A percentile compares a stretch with the other conserved stretches of the same genome.
Evolutionary conservation across 64 coral and sea anemone genomes (phyloP).

Genomic region (Actinia tenebrosa): DNA sequence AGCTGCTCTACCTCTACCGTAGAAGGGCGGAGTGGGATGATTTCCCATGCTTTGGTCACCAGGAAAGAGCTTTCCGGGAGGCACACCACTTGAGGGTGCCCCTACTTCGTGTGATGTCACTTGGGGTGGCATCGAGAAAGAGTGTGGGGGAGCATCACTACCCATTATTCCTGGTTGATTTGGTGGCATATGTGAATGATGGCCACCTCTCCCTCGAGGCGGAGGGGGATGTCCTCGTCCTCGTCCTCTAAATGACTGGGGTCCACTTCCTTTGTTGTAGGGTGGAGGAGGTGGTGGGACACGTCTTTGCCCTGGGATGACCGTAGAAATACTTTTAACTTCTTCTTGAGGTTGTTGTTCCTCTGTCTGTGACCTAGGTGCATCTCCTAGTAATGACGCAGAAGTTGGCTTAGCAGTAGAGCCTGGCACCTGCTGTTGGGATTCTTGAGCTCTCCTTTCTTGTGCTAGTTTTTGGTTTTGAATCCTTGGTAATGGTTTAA

Average conservation of each 20-base stretch:
- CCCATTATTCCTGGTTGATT: background rate
- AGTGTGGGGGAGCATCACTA: background rate
- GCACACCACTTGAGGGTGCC: background rate
- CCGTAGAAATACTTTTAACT: background rate
- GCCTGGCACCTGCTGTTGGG: background rate
- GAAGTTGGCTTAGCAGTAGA: background rate
- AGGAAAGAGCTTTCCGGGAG: background rate
- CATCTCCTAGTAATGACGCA: background rate
- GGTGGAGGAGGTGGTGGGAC: conserved; percentile 8
- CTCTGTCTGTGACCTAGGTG: background rate
- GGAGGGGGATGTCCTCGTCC: background rate
- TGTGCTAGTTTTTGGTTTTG: background rate
- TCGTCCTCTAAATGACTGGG: background rate
- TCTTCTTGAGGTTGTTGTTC: background rate
- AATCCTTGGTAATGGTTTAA: background rate
- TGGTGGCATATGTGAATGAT: background rate
- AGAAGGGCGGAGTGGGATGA: background rate
- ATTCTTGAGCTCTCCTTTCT: background rate
- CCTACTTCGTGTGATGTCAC: background rate
- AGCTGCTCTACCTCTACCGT: background rate
- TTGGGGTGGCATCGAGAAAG: background rate
- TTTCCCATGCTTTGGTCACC: background rate
- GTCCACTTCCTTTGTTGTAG: conserved; percentile 6
- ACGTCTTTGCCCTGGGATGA: conserved; percentile 12
- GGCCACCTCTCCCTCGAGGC: background rate